Evolutionary conservation across 1,140 invertebrate genomes (phyloP).

Genomic region (Melitaea cinxia): DNA sequence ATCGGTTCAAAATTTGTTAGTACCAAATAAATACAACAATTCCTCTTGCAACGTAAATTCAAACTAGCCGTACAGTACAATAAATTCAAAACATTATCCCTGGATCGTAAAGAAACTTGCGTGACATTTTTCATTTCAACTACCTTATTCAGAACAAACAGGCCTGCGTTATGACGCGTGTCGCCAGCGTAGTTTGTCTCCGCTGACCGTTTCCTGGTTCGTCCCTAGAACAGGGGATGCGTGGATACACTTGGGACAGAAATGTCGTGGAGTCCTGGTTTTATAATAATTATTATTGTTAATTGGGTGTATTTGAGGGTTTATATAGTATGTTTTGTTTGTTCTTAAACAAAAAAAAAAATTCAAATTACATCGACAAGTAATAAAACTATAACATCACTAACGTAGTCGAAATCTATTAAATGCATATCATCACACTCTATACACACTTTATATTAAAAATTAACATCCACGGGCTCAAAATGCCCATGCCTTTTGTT

Average conservation of each 20-base stretch:
- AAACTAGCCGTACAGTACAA: not conserved
- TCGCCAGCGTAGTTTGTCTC: constrained; percentile 64
- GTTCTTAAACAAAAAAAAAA: no score
- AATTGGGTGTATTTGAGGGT: no score
- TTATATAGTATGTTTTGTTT: no score
- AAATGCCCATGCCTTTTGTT: no score
- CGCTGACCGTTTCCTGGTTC: constrained; percentile 66
- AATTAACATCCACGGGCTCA: no score
- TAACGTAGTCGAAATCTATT: no score
- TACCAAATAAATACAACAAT: not conserved
- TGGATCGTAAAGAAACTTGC: constrained; percentile 38
- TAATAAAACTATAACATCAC: no score
- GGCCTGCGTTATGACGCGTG: constrained; percentile 70
- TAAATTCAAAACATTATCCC: constrained; percentile 22
- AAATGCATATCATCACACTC: no score
- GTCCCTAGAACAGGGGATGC: constrained; percentile 34
- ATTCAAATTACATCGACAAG: no score
- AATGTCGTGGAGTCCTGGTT: not conserved
- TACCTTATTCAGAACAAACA: constrained; percentile 33
- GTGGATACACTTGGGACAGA: not conserved
- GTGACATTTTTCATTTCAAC: constrained; percentile 41
- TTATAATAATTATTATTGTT: not conserved
- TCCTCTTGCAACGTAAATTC: not conserved
- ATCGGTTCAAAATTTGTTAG: not conserved
- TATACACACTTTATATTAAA: no score